These are phyloP conservation scores for Steatocranus sp. DNA, from an alignment of 2,797 vertebrate species.

Conservation along the genomic window DNA sequence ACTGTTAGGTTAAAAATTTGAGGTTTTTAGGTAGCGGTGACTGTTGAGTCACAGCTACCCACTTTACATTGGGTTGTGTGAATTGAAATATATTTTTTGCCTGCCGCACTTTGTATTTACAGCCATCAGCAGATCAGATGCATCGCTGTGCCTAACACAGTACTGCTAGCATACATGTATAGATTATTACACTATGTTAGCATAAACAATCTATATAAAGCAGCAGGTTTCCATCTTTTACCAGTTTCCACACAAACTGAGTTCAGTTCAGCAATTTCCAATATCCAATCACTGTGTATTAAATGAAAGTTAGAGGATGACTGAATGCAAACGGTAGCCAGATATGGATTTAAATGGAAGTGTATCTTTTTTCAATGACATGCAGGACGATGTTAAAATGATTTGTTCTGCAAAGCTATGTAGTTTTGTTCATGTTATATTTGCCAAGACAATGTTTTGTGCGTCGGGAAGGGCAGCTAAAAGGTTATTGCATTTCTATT, in stretches of 20 bases:
- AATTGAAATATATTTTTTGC: background rate
- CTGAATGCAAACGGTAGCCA: background rate
- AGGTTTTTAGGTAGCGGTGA: background rate
- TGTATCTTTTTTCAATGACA: background rate
- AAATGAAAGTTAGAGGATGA: background rate
- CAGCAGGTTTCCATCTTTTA: background rate
- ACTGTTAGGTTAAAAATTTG: background rate
- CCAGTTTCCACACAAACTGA: background rate
- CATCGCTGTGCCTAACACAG: accelerated
- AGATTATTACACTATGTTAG: background rate
- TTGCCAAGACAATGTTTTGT: background rate
- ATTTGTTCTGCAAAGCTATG: background rate
- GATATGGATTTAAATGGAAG: background rate
- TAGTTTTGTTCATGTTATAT: background rate
- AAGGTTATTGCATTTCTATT: background rate
- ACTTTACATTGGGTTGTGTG: background rate
- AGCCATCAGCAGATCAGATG: background rate
- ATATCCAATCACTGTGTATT: background rate
- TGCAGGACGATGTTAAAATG: background rate
- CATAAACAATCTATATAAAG: background rate
- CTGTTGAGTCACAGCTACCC: background rate
- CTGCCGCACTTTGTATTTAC: background rate
- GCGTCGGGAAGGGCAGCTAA: background rate
- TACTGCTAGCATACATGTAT: background rate
- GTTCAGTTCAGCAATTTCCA: background rate